phyloP scores from a whole-genome alignment of 2,113 vertebrate genomes.

The Vidua chalybeata region DNA sequence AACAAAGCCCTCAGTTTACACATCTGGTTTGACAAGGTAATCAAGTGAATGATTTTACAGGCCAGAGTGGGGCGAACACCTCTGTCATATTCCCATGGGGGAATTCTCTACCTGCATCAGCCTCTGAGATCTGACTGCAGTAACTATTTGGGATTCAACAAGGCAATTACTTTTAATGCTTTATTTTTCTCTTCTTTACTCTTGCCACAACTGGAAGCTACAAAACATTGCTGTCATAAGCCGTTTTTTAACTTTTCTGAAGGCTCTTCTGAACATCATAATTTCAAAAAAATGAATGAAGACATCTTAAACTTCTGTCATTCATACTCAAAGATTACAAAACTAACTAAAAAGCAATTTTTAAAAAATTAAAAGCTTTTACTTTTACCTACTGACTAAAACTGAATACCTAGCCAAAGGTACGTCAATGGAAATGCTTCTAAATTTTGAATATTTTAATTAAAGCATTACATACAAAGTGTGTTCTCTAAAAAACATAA shows the following conservation, averaged over 20 bases:
- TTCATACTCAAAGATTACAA: background rate
- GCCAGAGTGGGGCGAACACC: rapidly evolving
- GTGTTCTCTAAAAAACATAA: background rate
- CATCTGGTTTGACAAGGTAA: background rate
- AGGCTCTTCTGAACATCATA: background rate
- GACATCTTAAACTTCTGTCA: background rate
- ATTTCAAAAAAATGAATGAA: background rate
- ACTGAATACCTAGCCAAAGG: background rate
- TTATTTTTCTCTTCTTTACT: background rate
- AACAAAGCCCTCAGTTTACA: background rate
- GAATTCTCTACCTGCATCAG: background rate
- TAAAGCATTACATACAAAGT: background rate
- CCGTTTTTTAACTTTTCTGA: background rate
- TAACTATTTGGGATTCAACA: background rate
- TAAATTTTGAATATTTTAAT: background rate
- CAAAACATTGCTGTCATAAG: background rate
- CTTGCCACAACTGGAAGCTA: background rate
- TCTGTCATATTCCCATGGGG: background rate
- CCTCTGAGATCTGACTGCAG: background rate
- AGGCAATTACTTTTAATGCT: background rate
- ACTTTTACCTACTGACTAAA: background rate
- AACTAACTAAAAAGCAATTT: background rate
- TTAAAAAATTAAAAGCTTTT: background rate
- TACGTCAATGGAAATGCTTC: background rate
- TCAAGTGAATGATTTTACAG: background rate